These are phyloP conservation scores for Gari tellinella DNA, from an alignment of 2,888 invertebrate genomes.

Conservation along the genomic window DNA sequence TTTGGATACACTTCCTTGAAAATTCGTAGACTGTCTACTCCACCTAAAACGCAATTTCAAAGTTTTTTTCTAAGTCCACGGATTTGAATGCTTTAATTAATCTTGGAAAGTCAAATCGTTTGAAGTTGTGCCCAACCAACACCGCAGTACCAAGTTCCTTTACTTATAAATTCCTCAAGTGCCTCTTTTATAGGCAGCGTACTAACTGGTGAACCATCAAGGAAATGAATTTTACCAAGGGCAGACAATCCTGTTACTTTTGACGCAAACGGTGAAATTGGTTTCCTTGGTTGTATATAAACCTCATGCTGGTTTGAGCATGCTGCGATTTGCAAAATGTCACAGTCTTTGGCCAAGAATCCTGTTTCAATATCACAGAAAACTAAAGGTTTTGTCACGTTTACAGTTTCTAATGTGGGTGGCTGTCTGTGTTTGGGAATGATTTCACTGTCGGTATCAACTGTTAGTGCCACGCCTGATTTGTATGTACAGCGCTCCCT, in stretches of 20 bases:
- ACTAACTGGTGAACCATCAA: too few species aligned
- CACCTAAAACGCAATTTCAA: conserved; percentile 27
- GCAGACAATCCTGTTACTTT: conserved; percentile 32
- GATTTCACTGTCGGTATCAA: not conserved
- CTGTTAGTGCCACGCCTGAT: conserved; percentile 22
- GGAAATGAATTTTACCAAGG: conserved; percentile 19
- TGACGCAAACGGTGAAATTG: conserved; percentile 26
- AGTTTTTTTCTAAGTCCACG: not conserved
- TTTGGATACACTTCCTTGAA: conserved; percentile 26
- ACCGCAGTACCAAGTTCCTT: conserved; percentile 2
- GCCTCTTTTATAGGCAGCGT: too few species aligned
- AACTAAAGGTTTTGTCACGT: not conserved
- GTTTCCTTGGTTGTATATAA: conserved; percentile 27
- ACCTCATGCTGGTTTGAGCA: conserved; percentile 8
- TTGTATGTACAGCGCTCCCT: conserved; percentile 32
- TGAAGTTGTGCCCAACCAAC: conserved; percentile 38
- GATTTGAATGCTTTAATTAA: conserved; percentile 11
- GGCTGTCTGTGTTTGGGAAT: not conserved
- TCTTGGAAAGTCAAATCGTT: conserved; percentile 35
- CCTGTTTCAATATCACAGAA: conserved; percentile 45
- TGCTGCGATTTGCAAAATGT: conserved; percentile 43
- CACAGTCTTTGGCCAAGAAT: conserved; percentile 24
- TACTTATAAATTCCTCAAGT: too few species aligned
- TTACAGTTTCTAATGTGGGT: too few species aligned
- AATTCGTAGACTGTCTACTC: conserved; percentile 17